Evolutionary conservation across 2,888 invertebrate species (phyloP).

Genomic region (Linnaemya tessellans): DNA sequence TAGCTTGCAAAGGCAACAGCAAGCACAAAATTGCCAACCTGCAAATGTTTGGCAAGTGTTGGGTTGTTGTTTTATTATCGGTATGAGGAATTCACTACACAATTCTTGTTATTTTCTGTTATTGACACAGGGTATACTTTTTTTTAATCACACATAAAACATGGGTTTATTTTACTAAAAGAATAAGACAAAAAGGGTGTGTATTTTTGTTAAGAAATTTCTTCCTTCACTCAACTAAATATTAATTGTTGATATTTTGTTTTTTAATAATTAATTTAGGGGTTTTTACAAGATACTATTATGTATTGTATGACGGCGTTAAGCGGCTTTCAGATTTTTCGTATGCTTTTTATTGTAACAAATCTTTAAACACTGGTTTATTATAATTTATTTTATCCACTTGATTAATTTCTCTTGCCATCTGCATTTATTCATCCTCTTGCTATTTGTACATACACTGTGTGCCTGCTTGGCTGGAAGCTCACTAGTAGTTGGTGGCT

Average conservation of each 20-base stretch:
- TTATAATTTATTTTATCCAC: conserved; percentile 27
- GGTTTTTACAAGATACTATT: neutral
- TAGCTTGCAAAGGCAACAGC: neutral
- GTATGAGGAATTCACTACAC: conserved; percentile 10
- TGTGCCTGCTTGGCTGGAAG: conserved; percentile 54
- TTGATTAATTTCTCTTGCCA: conserved; percentile 31
- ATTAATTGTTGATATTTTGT: conserved; percentile 3
- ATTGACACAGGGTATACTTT: conserved; percentile 47
- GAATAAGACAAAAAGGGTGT: conserved; percentile 47
- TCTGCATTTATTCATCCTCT: conserved; percentile 27
- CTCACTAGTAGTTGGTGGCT: conserved; percentile 45
- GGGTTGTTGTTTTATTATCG: neutral
- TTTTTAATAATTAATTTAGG: neutral
- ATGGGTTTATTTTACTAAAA: neutral
- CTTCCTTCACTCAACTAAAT: conserved; percentile 2
- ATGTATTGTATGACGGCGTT: conserved; percentile 4
- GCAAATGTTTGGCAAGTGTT: conserved; percentile 37
- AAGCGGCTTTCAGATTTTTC: conserved; percentile 44
- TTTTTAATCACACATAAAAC: neutral
- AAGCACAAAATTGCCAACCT: conserved; percentile 32
- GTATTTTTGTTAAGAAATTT: conserved; percentile 39
- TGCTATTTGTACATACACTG: conserved; percentile 30
- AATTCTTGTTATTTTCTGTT: conserved; percentile 39
- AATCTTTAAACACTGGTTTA: conserved; percentile 26
- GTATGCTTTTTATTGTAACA: conserved; percentile 11